phyloP scores from a whole-genome alignment of 2,113 vertebrate genomes.

The Sitta europaea region DNA sequence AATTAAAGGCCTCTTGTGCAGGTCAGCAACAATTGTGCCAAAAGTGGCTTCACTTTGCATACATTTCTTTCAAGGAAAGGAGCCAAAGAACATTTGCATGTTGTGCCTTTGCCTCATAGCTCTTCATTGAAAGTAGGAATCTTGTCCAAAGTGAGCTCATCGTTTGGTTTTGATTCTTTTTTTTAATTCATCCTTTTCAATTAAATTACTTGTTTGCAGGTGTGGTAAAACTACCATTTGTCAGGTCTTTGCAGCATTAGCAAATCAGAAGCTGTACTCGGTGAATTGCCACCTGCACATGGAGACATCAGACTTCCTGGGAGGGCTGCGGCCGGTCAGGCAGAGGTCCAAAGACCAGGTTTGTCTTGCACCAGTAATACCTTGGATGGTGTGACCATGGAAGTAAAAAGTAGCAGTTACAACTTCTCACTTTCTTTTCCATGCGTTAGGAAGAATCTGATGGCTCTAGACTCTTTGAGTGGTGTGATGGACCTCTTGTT shows the following conservation, averaged over 20 bases:
- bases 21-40: neutral
- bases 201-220: slow-evolving; percentile 59
- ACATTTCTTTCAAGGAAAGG: neutral
- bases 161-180: neutral
- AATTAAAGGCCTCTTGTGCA: neutral
- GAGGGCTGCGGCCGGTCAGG: slow-evolving; percentile 87
- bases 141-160: neutral
- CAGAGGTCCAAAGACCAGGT: slow-evolving; percentile 79
- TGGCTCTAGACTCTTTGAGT: slow-evolving; percentile 85
- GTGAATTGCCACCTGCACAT: slow-evolving; percentile 95
- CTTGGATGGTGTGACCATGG: neutral
- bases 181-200: neutral
- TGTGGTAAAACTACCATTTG: slow-evolving; percentile 98
- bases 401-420: neutral
- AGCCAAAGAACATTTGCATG: neutral
- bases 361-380: neutral
- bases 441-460: slow-evolving; percentile 75
- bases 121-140: neutral
- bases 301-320: slow-evolving; percentile 96
- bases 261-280: slow-evolving; percentile 81
- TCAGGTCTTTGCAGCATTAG: slow-evolving; percentile 89
- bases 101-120: neutral
- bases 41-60: neutral
- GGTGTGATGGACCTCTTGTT: slow-evolving; percentile 93
- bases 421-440: neutral